A percentile compares a stretch with the other conserved stretches of the same genome.
These are phyloP conservation scores for Macrostomum lignano DNA, from an alignment of 1,140 invertebrate species.

Conservation along the genomic window DNA sequence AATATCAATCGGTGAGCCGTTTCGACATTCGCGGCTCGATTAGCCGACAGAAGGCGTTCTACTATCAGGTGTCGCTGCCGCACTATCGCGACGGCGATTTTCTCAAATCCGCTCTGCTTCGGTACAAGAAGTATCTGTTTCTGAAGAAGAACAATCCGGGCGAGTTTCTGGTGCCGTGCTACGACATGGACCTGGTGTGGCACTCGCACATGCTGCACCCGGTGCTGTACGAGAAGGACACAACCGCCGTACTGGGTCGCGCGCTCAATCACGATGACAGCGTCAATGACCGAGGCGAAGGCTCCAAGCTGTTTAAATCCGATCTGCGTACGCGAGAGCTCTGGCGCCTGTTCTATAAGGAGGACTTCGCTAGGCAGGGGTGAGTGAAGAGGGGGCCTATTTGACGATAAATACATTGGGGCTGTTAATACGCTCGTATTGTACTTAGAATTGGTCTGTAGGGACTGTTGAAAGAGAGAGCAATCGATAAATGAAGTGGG, in stretches of 20 bases:
- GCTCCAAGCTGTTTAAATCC: constrained; percentile 13
- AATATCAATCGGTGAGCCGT: not conserved
- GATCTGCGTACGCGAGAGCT: constrained; percentile 8
- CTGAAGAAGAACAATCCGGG: constrained; percentile 23
- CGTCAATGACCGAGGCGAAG: constrained; percentile 16
- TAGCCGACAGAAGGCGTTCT: constrained; percentile 21
- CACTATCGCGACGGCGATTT: constrained; percentile 27
- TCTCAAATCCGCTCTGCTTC: constrained; percentile 18
- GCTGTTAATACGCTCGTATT: too few species aligned
- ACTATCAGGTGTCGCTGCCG: constrained; percentile 29
- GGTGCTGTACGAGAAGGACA: constrained; percentile 21
- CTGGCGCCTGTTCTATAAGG: constrained; percentile 7
- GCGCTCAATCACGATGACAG: constrained; percentile 20
- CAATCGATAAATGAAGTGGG: too few species aligned
- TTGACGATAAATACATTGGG: too few species aligned
- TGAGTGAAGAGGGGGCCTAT: too few species aligned
- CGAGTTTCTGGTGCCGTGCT: constrained; percentile 29
- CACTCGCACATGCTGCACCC: constrained; percentile 30
- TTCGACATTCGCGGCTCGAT: constrained; percentile 20
- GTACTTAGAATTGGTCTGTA: too few species aligned
- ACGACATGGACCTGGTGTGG: constrained; percentile 30
- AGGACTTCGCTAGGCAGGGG: constrained; percentile 4
- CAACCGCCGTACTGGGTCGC: constrained; percentile 18
- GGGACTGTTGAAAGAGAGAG: too few species aligned
- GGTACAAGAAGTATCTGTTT: constrained; percentile 29